These are phyloP conservation scores for Nematolebias whitei DNA, from an alignment of 2,113 vertebrate species.

Conservation along the genomic window DNA sequence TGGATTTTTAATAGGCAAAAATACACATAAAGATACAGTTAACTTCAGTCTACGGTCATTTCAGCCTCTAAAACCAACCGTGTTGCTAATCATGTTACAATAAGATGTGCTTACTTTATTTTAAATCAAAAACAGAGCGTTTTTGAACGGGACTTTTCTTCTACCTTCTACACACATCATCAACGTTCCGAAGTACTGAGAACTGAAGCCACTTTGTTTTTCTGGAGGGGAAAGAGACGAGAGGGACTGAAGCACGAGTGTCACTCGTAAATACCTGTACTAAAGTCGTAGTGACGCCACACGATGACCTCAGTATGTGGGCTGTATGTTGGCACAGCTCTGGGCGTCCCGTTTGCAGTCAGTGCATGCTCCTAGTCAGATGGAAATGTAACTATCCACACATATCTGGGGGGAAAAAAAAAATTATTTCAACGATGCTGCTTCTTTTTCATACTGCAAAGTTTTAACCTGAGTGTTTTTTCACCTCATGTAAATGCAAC, in stretches of 20 bases:
- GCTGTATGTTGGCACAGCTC: conserved; percentile 46
- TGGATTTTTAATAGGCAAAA: conserved; percentile 6
- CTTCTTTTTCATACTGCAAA: conserved; percentile 32
- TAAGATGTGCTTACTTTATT: not conserved
- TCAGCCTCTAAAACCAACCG: conserved; percentile 13
- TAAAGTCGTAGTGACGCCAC: conserved; percentile 37
- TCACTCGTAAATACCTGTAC: conserved; percentile 71
- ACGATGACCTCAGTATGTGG: conserved; percentile 36
- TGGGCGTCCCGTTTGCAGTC: conserved; percentile 34
- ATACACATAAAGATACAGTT: conserved; percentile 20
- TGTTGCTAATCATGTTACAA: conserved; percentile 18
- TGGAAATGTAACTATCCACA: conserved; percentile 8
- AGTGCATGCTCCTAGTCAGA: not conserved
- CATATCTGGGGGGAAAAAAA: not conserved
- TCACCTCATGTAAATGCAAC: not conserved
- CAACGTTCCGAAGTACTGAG: conserved; percentile 68
- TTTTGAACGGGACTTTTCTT: conserved; percentile 5
- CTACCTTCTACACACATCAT: conserved; percentile 44
- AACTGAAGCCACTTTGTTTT: conserved; percentile 73
- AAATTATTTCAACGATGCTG: not conserved
- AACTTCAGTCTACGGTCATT: conserved; percentile 16
- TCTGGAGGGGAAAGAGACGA: conserved; percentile 42
- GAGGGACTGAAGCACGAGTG: conserved; percentile 67
- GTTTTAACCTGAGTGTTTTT: conserved; percentile 19
- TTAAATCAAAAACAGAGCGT: not conserved